phyloP scores from a whole-genome alignment of 2,888 invertebrate species.

The Philonicus albiceps region DNA sequence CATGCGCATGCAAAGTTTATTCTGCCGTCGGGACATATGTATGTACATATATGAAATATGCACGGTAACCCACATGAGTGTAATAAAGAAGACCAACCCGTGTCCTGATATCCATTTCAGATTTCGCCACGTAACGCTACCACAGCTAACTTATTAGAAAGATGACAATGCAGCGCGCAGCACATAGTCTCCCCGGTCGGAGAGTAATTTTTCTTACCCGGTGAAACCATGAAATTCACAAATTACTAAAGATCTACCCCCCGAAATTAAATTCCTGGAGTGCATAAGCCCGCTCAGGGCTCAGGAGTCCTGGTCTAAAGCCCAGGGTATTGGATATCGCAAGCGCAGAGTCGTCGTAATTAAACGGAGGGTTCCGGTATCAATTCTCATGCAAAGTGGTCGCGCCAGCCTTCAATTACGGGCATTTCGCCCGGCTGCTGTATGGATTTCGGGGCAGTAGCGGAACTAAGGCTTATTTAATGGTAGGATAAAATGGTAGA shows the following conservation, averaged over 20 bases:
- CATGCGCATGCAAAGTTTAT: background rate
- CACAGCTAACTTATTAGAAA: background rate
- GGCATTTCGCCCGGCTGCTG: background rate
- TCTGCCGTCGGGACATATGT: background rate
- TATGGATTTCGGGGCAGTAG: background rate
- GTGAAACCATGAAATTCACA: slow-evolving; percentile 31
- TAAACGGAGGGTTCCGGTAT: slow-evolving; percentile 9
- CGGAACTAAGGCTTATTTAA: slow-evolving; percentile 2
- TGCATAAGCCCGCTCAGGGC: background rate
- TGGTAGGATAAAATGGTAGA: slow-evolving; percentile 24
- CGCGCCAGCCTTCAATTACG: slow-evolving; percentile 27
- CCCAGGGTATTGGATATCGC: background rate
- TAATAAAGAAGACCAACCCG: background rate
- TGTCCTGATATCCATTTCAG: background rate
- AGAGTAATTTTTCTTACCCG: slow-evolving; percentile 3
- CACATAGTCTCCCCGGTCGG: background rate
- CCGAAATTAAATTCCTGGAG: slow-evolving; percentile 32
- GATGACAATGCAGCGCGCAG: slow-evolving; percentile 4
- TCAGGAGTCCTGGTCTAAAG: background rate
- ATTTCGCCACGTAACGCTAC: background rate
- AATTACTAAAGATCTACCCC: background rate
- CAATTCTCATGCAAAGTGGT: slow-evolving; percentile 36
- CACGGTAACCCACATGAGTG: background rate
- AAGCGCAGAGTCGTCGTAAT: background rate
- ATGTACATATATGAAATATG: background rate